These are phyloP conservation scores for Calephelis nemesis DNA, from an alignment of 1,140 invertebrate species.

Conservation along the genomic window DNA sequence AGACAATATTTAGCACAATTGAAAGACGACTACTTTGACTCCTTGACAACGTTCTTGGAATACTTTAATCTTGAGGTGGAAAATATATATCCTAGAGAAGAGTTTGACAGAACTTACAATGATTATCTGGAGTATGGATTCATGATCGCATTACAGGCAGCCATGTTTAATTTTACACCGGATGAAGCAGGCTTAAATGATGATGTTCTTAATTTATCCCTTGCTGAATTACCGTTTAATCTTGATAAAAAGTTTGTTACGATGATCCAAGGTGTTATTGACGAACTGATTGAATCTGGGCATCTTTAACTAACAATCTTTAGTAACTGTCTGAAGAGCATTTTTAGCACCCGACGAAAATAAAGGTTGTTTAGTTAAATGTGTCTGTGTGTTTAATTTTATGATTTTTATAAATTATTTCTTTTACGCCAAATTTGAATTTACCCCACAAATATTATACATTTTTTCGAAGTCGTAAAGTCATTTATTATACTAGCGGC, in stretches of 20 bases:
- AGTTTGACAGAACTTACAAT: conserved; percentile 23
- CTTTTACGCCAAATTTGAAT: no score
- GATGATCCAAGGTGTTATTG: conserved; percentile 17
- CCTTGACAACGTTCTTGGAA: conserved; percentile 38
- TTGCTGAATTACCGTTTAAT: conserved; percentile 18
- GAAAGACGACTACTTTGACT: conserved; percentile 33
- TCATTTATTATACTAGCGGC: no score
- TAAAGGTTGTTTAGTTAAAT: no score
- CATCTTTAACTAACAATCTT: not conserved
- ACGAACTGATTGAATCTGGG: conserved; percentile 11
- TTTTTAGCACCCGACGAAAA: no score
- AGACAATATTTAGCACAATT: conserved; percentile 38
- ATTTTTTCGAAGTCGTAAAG: no score
- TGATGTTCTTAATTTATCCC: not conserved
- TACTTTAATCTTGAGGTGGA: conserved; percentile 32
- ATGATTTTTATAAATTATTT: no score
- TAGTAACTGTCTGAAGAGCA: no score
- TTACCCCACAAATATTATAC: no score
- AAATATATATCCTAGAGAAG: conserved; percentile 20
- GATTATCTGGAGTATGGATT: conserved; percentile 18
- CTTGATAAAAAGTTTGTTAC: conserved; percentile 1
- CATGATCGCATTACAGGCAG: not conserved
- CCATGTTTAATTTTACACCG: conserved; percentile 9
- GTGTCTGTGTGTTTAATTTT: no score
- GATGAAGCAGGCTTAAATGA: not conserved